A percentile compares a stretch with the other conserved stretches of the same genome.
These are phyloP conservation scores for Lordiphosa andalusiaca DNA, from an alignment of 2,888 invertebrate species.

Conservation along the genomic window DNA sequence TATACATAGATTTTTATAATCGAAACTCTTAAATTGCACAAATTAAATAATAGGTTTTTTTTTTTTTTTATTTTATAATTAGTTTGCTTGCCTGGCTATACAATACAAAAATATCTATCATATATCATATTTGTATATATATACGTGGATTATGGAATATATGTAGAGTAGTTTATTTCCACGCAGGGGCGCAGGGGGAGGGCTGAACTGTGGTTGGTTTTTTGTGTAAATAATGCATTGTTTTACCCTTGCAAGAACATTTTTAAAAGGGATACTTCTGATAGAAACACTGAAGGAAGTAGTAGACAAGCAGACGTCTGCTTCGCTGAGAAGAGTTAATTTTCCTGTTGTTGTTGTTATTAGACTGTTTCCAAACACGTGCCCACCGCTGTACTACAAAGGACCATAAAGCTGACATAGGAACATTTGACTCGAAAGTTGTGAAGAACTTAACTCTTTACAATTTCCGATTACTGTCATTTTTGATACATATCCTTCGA, in stretches of 20 bases:
- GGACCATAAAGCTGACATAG: too few species aligned
- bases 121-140: slow-evolving; percentile 4
- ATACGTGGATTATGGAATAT: slow-evolving; percentile 25
- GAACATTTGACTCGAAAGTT: too few species aligned
- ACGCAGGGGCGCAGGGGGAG: background rate
- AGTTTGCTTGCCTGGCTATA: slow-evolving; percentile 46
- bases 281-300: too few species aligned
- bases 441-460: too few species aligned
- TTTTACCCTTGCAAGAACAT: slow-evolving; percentile 1
- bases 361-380: too few species aligned
- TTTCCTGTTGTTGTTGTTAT: too few species aligned
- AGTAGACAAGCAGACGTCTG: too few species aligned
- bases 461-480: too few species aligned
- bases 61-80: slow-evolving; percentile 37
- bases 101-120: slow-evolving; percentile 62
- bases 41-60: slow-evolving; percentile 35
- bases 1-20: slow-evolving; percentile 10
- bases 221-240: background rate
- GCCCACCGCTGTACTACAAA: too few species aligned
- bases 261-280: background rate
- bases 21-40: slow-evolving; percentile 36
- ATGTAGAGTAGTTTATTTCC: slow-evolving; percentile 10
- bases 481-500: too few species aligned
- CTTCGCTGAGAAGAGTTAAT: too few species aligned
- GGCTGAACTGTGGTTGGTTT: background rate